Conservation (phyloP, 2,888 invertebrate species). For the Chrysotoxum bicinctum region DNA sequence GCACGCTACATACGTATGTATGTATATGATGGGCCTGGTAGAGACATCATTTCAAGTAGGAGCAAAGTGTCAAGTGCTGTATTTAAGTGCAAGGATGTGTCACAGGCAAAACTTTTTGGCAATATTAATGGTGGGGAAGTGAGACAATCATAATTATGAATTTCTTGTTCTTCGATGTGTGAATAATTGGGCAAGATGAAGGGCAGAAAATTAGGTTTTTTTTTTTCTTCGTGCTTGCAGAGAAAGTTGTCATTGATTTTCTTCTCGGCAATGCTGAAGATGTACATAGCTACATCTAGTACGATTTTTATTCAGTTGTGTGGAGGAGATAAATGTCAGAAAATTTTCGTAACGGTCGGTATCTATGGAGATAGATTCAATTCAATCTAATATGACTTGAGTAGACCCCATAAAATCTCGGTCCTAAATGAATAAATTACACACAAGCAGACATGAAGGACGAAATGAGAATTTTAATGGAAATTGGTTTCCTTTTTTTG, state of each 20-base stretch:
- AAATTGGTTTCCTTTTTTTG: background rate
- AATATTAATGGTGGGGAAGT: background rate
- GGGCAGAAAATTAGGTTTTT: constrained; percentile 1
- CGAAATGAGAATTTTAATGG: background rate
- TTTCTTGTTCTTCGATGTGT: constrained; percentile 23
- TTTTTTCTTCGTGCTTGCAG: background rate
- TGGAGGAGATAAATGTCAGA: background rate
- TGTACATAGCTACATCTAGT: background rate
- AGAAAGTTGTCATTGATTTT: constrained; percentile 2
- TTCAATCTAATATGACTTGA: background rate
- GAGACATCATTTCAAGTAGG: constrained; percentile 9
- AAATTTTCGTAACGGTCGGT: background rate
- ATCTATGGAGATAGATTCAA: background rate
- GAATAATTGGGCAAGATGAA: constrained; percentile 4
- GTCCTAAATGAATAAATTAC: background rate
- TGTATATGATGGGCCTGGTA: background rate
- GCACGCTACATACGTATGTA: background rate
- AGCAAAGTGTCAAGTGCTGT: background rate
- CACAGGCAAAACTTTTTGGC: constrained; percentile 43
- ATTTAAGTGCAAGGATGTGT: constrained; percentile 61
- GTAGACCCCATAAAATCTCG: background rate
- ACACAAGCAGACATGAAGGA: background rate
- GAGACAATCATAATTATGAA: background rate
- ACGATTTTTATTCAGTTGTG: background rate
- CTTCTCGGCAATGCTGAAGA: background rate